phyloP scores from a whole-genome alignment of 2,888 invertebrate species.

The Drosophila atripex region DNA sequence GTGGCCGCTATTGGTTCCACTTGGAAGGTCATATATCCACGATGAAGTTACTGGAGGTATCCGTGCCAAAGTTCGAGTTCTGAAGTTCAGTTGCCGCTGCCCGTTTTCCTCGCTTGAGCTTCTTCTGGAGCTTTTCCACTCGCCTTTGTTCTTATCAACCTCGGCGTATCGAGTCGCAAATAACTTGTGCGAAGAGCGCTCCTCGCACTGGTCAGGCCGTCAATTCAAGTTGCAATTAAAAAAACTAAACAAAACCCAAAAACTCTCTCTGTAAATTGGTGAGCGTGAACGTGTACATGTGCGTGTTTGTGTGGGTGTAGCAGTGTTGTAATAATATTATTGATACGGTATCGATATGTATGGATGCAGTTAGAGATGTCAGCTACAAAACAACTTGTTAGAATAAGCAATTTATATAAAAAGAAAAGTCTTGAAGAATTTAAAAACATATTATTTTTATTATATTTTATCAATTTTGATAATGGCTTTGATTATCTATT shows the following conservation, averaged over 20 bases:
- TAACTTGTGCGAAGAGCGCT: conserved; percentile 10
- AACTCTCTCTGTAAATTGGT: conserved; percentile 35
- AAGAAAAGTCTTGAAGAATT: too few species aligned
- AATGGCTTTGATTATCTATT: too few species aligned
- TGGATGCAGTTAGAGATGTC: not conserved
- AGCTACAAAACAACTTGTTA: not conserved
- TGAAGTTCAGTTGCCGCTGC: conserved; percentile 38
- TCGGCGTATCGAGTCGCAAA: conserved; percentile 14
- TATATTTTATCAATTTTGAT: too few species aligned
- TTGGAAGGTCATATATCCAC: conserved; percentile 24
- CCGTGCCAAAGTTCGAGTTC: conserved; percentile 69
- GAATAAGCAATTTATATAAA: not conserved
- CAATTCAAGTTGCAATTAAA: conserved; percentile 38
- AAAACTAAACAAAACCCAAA: conserved; percentile 46
- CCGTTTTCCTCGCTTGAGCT: conserved; percentile 21
- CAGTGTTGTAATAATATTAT: conserved; percentile 16
- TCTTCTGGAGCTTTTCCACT: conserved; percentile 24
- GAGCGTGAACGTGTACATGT: conserved; percentile 15
- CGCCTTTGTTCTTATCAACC: conserved; percentile 37
- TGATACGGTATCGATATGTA: conserved; percentile 8
- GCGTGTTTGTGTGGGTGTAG: conserved; percentile 9
- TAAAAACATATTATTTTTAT: too few species aligned
- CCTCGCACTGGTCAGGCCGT: conserved; percentile 15
- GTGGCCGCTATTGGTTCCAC: conserved; percentile 50
- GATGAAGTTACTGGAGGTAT: not conserved